Base-by-base conservation (phyloP, 2,797 vertebrate genomes). In the Rhabdophis nuchalis region DNA sequence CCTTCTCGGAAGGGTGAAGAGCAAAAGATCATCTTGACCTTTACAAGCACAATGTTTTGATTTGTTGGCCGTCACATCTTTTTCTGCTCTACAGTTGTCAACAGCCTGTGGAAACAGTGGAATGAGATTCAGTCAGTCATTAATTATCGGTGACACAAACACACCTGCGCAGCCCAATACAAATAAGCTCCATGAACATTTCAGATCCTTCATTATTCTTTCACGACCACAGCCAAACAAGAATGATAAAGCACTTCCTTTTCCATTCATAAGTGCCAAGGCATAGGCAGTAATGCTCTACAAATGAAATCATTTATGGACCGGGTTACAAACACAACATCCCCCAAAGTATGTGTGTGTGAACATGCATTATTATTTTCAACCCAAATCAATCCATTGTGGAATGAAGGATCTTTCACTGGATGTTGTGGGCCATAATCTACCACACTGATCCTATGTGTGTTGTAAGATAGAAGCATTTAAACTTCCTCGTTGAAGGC, bases 11-110 rank as follows among this genome's bases (percentile, higher is more conserved):
- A 93, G 96, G 95, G 96, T 96, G 93, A 96, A 94, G 91, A 95
- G 94, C 93, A 94, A 96, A 95, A 92, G 90, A 96, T 93, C 93
- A 94, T 92, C 95, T 54, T 96, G 96, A 96, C 96, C 94, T 96
- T 97, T 96, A 93, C 93, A 95, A 97, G 94, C 94, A 93, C 93
- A 94, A 85, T 95, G 90, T 93, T 93, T 95, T 82, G 91, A 89
- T 95, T 94, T 92, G 86, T 93, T 94, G 95, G 85, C 94, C 91
- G 91, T 95, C 93, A 90, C 72, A 27, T n/a, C 53, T 68, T 87
- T 95, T 89, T 10, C 94, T 94, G 94, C 60, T 93, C 96, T 93
- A 93, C 94, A 96, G 57, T 92, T 93, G 89, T 92, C 57, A 93
- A 91, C 92, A 94, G 95, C 95, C 94, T 96, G 94, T 94, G 89